Percentiles rank a stretch among this genome's conserved stretches.
phyloP scores from a whole-genome alignment of 2,888 invertebrate species.

The Dicranocentrus wangi region DNA sequence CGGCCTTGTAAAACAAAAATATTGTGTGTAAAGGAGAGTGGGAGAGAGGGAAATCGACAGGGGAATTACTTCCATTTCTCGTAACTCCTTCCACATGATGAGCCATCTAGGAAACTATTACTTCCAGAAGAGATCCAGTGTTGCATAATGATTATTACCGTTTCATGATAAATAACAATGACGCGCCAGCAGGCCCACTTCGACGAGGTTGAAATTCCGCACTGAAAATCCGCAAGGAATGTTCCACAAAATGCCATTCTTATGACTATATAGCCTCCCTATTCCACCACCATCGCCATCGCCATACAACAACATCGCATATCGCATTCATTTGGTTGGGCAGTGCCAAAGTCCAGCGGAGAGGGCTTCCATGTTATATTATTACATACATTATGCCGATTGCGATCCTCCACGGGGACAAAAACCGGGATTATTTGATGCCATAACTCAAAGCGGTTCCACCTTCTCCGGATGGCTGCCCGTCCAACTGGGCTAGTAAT shows the following conservation, averaged over 20 bases:
- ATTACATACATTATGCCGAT: constrained; percentile 36
- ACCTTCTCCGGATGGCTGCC: constrained; percentile 30
- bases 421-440: constrained; percentile 32
- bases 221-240: too few species aligned
- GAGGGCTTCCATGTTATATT: too few species aligned
- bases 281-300: too few species aligned
- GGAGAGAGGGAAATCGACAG: not conserved
- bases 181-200: not conserved
- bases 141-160: constrained; percentile 32
- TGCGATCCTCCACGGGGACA: not conserved
- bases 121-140: not conserved
- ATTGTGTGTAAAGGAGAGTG: not conserved
- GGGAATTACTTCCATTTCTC: not conserved
- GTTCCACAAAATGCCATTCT: not conserved
- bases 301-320: too few species aligned
- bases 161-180: constrained; percentile 47
- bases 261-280: not conserved
- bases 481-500: constrained; percentile 40
- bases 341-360: too few species aligned
- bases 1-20: not conserved
- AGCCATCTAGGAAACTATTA: not conserved
- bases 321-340: too few species aligned
- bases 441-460: constrained; percentile 27
- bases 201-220: not conserved
- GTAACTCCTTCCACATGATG: not conserved